Base-by-base conservation (phyloP, 2,888 invertebrate genomes). In the Diaperis boleti region DNA sequence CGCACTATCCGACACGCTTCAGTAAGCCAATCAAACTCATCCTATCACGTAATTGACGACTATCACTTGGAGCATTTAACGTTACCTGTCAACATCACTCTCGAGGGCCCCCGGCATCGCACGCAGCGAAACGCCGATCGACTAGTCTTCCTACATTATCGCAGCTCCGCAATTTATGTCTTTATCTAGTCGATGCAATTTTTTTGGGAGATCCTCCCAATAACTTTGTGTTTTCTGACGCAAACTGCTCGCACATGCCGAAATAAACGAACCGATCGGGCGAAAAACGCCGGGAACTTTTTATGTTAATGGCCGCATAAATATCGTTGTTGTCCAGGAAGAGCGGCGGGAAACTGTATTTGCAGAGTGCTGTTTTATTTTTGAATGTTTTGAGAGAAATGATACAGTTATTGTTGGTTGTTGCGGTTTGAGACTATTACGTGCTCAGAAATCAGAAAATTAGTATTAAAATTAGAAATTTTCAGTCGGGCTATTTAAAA, bases 241-340 rank as follows among this genome's bases (percentile, higher is more conserved):
- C 49, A 59, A 49, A 47, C 49, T 59, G 47, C 59, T 47, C 49
- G 49, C 59, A 59, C 47, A 47, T 59, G 59, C 49, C 49, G 13
- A 11, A 59, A 59, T 59, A 59, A 59, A 59, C 49, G 59, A 37
- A 49, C 39, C 59, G 15, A 20, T 39, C 26, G 20, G 37, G 37
- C 37, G 20, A 59, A 59, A 59, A 59, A 39, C 59, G 47, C 18
- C 39, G 39, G 17, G 20, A 56, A 59, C 10, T 59, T 59, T 59
- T 59, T 59, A 59, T 59, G 59, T 37, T 47, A 59, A 59, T 49
- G 59, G 49, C 29, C 47, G 14, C 47, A 59, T 59, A 59, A 59
- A 59, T 59, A 59, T 59, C 35, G 15, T 37, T 44, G 22, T 33
- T 56, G 56, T 45, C 56, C 45, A 33, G 15, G 14, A 14, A 45